These are phyloP conservation scores for Serranus cabrilla DNA, from an alignment of 2,797 vertebrate genomes.

Conservation along the genomic window DNA sequence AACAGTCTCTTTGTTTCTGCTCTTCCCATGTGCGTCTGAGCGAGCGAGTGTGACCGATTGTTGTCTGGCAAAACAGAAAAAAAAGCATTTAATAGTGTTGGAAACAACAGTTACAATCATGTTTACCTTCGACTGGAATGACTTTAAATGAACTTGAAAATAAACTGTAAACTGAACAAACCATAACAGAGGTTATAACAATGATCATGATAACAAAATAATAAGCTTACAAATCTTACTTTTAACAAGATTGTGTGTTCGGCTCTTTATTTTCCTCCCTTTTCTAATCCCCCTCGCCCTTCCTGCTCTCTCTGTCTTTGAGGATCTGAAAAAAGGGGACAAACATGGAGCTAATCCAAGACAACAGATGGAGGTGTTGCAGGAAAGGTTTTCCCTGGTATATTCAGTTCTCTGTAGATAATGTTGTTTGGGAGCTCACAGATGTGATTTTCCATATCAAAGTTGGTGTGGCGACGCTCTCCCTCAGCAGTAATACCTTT, in stretches of 20 bases:
- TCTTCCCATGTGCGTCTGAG: conserved; percentile 54
- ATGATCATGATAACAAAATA: conserved; percentile 85
- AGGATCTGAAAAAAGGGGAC: conserved; percentile 38
- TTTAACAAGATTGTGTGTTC: conserved; percentile 78
- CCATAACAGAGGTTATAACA: conserved; percentile 88
- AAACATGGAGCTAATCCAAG: conserved; percentile 63
- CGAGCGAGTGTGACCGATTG: conserved; percentile 63
- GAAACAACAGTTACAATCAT: conserved; percentile 89
- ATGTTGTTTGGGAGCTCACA: conserved; percentile 67
- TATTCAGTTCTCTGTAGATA: conserved; percentile 71
- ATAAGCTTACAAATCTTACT: conserved; percentile 87
- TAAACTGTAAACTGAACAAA: conserved; percentile 87
- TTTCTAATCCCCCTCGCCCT: conserved; percentile 5
- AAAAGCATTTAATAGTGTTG: conserved; percentile 90
- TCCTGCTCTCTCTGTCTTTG: conserved; percentile 36
- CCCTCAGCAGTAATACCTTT: conserved; percentile 69
- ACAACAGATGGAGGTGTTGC: conserved; percentile 58
- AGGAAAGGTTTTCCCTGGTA: conserved; percentile 49
- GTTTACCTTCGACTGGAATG: conserved; percentile 91
- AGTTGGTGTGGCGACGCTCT: conserved; percentile 55
- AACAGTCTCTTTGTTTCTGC: conserved; percentile 56
- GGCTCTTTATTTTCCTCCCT: conserved; percentile 74
- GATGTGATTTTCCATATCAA: conserved; percentile 79
- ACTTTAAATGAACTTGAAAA: conserved; percentile 89
- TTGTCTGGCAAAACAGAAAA: conserved; percentile 81